A percentile compares a stretch with the other conserved stretches of the same genome.
These are phyloP conservation scores for Ectemnius lituratus DNA, from an alignment of 2,888 invertebrate genomes.

Conservation along the genomic window DNA sequence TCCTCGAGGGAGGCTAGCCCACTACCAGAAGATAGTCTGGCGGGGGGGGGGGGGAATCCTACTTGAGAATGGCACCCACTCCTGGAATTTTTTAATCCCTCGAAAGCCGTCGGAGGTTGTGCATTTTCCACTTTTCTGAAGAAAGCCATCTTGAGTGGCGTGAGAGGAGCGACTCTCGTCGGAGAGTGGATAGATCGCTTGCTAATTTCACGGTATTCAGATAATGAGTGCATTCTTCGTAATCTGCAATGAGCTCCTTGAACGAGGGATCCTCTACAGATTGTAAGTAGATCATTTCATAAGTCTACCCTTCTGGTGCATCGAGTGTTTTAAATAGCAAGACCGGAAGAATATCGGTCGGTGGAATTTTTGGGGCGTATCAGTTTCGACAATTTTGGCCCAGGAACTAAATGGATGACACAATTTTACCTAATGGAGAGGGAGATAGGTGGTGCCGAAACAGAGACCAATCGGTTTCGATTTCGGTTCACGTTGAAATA, in stretches of 20 bases:
- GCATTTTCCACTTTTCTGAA: neutral
- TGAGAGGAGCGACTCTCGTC: conserved; percentile 3
- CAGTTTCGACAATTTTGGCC: conserved; percentile 19
- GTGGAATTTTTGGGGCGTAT: conserved; percentile 40
- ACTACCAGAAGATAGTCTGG: conserved; percentile 34
- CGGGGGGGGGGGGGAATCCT: conserved; percentile 26
- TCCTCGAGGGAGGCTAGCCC: conserved; percentile 33
- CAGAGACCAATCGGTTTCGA: conserved; percentile 44
- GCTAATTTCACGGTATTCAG: neutral
- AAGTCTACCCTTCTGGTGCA: no score
- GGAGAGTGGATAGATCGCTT: neutral
- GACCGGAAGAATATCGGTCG: no score
- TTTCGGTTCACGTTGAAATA: conserved; percentile 44
- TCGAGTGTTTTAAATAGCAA: no score
- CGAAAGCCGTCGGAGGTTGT: neutral
- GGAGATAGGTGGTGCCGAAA: conserved; percentile 51
- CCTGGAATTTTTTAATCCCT: conserved; percentile 52
- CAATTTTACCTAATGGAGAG: conserved; percentile 64
- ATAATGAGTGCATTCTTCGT: conserved; percentile 5
- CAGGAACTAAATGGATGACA: conserved; percentile 43
- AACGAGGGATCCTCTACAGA: no score
- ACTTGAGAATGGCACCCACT: conserved; percentile 32
- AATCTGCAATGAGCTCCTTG: no score
- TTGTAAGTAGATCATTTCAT: no score
- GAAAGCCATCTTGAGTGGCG: neutral